Evolutionary conservation across 2,797 vertebrate species (phyloP).

Genomic region (Rhinichthys osculus): DNA sequence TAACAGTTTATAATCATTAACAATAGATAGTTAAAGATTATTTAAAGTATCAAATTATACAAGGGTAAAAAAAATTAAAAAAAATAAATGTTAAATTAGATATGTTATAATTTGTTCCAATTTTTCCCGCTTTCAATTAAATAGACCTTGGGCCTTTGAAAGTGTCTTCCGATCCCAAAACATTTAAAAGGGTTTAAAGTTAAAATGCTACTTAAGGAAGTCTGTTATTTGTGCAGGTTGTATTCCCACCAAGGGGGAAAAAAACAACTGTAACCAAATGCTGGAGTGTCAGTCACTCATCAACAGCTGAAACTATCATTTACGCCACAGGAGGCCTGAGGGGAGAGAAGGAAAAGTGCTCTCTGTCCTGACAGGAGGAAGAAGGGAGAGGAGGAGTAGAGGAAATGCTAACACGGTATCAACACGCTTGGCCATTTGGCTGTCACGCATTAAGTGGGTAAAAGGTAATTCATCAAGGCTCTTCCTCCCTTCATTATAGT

Average conservation of each 20-base stretch:
- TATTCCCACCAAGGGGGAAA: slow-evolving; percentile 61
- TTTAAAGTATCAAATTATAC: not conserved
- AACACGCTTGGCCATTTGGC: slow-evolving; percentile 81
- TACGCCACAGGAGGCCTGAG: slow-evolving; percentile 70
- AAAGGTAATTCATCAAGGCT: slow-evolving; percentile 66
- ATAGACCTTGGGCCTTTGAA: not conserved
- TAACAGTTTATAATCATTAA: not conserved
- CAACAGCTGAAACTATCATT: slow-evolving; percentile 80
- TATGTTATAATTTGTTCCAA: not conserved
- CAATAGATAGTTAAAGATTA: not conserved
- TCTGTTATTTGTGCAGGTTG: slow-evolving; percentile 63
- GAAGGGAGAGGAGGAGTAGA: slow-evolving; percentile 71
- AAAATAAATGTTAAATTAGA: not conserved
- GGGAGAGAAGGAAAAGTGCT: slow-evolving; percentile 17
- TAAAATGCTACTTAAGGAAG: slow-evolving; percentile 29
- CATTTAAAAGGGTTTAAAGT: slow-evolving; percentile 35
- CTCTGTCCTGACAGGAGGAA: slow-evolving; percentile 72
- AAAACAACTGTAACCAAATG: slow-evolving; percentile 78
- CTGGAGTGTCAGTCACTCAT: slow-evolving; percentile 63
- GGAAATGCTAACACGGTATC: slow-evolving; percentile 59
- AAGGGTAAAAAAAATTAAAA: not conserved
- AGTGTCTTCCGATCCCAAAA: not conserved
- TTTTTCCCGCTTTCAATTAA: not conserved
- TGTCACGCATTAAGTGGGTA: slow-evolving; percentile 69
- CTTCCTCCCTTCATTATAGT: slow-evolving; percentile 15